These are phyloP conservation scores for Cichlasoma orientale DNA, from an alignment of 2,797 vertebrate species.

Conservation along the genomic window DNA sequence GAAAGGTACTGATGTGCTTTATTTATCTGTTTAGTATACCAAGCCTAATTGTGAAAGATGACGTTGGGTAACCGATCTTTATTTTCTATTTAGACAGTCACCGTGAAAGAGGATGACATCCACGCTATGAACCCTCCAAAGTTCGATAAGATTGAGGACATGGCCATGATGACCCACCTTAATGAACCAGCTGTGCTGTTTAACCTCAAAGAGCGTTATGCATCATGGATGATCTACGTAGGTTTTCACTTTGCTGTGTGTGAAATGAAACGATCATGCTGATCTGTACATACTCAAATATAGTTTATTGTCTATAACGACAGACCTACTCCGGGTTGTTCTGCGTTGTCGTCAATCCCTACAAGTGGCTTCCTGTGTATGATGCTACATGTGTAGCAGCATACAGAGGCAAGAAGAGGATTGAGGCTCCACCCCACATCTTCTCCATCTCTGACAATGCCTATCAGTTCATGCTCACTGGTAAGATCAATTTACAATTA, in stretches of 20 bases:
- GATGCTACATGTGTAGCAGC: conserved; percentile 30
- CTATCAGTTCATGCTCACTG: conserved; percentile 84
- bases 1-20: conserved; percentile 68
- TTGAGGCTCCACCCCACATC: conserved; percentile 74
- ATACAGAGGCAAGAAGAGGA: conserved; percentile 74
- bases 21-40: background rate
- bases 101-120: conserved; percentile 66
- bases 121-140: conserved; percentile 84
- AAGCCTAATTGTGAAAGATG: background rate
- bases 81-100: conserved; percentile 6
- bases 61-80: background rate
- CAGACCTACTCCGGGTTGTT: conserved; percentile 91
- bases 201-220: conserved; percentile 93
- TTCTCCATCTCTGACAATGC: conserved; percentile 90
- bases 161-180: conserved; percentile 83
- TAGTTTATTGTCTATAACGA: background rate
- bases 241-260: conserved; percentile 40
- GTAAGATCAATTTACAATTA: conserved; percentile 7
- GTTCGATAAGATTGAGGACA: conserved; percentile 80
- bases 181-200: conserved; percentile 88
- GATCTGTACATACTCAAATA: background rate
- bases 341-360: conserved; percentile 88
- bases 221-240: conserved; percentile 95
- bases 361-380: conserved; percentile 88
- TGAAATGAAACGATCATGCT: background rate